Evolutionary conservation across 2,113 vertebrate species (phyloP).

Genomic region (Chrysemys picta): DNA sequence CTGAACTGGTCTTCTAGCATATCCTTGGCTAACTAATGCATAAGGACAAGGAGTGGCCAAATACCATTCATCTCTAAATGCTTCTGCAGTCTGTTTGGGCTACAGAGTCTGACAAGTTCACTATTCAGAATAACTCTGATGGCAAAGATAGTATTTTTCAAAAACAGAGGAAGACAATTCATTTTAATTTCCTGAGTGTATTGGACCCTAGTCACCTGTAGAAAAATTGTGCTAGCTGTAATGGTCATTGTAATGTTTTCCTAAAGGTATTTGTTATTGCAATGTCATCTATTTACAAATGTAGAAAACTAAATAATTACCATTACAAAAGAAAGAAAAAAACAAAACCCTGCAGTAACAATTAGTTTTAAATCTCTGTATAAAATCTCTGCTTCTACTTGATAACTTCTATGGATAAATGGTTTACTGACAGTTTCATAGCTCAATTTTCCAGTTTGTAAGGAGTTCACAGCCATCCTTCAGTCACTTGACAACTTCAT

Average conservation of each 20-base stretch:
- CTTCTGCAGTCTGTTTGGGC: not conserved
- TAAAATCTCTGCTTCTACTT: rapidly evolving
- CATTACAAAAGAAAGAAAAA: not conserved
- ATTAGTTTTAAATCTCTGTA: not conserved
- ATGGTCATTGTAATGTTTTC: not conserved
- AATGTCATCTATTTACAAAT: not conserved
- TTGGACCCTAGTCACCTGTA: not conserved
- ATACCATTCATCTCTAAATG: not conserved
- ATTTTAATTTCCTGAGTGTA: not conserved
- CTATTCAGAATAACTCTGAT: not conserved
- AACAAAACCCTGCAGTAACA: not conserved
- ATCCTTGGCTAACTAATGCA: not conserved
- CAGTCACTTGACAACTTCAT: not conserved
- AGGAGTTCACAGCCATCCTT: not conserved
- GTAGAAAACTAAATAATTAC: not conserved
- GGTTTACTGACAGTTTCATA: not conserved
- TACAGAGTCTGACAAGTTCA: not conserved
- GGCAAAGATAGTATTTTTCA: not conserved
- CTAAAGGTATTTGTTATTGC: not conserved
- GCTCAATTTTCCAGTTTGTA: not conserved
- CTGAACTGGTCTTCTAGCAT: not conserved
- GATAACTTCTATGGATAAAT: rapidly evolving
- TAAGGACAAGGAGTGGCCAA: not conserved
- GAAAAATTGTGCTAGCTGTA: not conserved
- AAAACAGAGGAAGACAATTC: rapidly evolving